phyloP scores from a whole-genome alignment of 2,797 vertebrate genomes.

The Melanotaenia nigrans region DNA sequence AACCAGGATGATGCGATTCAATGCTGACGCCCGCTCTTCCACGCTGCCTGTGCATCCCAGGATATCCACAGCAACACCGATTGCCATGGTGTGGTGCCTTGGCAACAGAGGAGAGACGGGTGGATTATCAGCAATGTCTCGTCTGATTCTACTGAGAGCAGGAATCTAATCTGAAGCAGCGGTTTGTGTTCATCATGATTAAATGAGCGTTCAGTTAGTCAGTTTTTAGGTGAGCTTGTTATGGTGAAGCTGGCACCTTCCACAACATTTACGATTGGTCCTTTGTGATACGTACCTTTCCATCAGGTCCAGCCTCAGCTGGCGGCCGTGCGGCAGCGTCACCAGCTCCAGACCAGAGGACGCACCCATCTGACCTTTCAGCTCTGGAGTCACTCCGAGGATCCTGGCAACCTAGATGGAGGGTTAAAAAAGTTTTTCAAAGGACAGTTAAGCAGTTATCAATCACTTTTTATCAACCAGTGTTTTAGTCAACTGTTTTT shows the following conservation, averaged over 20 bases:
- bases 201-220: background rate
- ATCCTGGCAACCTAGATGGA: constrained; percentile 90
- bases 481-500: background rate
- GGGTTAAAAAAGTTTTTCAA: constrained; percentile 16
- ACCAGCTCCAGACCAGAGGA: constrained; percentile 93
- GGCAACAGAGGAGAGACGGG: constrained; percentile 1
- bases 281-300: constrained; percentile 87
- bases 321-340: constrained; percentile 92
- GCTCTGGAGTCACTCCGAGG: constrained; percentile 90
- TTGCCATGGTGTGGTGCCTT: constrained; percentile 95
- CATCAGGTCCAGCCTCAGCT: constrained; percentile 94
- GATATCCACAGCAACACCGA: constrained; percentile 95
- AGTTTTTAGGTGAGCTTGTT: background rate
- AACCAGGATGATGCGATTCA: constrained; percentile 93
- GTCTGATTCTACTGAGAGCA: background rate
- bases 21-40: constrained; percentile 90
- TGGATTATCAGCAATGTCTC: background rate
- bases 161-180: background rate
- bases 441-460: background rate
- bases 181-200: background rate
- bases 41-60: constrained; percentile 93
- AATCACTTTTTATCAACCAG: background rate
- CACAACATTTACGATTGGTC: background rate
- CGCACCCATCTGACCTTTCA: constrained; percentile 91
- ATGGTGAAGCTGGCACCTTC: background rate